Conservation (phyloP, 2,797 vertebrate genomes). For the Hydrophis major region DNA sequence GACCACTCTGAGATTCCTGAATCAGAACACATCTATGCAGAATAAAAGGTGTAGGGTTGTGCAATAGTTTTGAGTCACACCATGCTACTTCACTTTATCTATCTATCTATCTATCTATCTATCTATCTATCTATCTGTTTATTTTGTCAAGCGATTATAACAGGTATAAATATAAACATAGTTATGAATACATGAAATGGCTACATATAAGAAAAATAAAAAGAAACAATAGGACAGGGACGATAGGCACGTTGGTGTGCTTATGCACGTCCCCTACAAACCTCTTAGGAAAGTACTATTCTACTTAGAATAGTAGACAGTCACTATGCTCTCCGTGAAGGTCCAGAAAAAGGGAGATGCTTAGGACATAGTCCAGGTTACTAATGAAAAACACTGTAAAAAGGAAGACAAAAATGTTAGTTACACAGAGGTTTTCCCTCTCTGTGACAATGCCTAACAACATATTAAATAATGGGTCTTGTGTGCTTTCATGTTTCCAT, state of each 20-base stretch:
- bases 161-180: too few species aligned
- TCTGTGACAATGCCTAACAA: neutral
- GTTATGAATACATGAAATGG: too few species aligned
- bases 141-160: too few species aligned
- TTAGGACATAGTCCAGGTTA: neutral
- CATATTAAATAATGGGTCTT: neutral
- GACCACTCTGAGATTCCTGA: neutral
- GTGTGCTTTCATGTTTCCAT: neutral
- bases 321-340: neutral
- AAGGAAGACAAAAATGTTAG: neutral
- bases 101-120: too few species aligned
- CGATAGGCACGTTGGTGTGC: too few species aligned
- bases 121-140: too few species aligned
- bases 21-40: neutral
- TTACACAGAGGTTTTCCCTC: neutral
- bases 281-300: too few species aligned
- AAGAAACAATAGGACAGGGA: too few species aligned
- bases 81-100: neutral
- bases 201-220: too few species aligned
- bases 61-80: neutral
- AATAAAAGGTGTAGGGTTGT: neutral
- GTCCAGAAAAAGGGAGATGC: neutral
- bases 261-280: too few species aligned
- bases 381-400: neutral
- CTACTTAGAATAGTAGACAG: too few species aligned